Evolutionary conservation across 1,140 invertebrate species (phyloP), one percentile per base, ranked within the genome.

Genomic region (Leptopilina boulardi): DNA sequence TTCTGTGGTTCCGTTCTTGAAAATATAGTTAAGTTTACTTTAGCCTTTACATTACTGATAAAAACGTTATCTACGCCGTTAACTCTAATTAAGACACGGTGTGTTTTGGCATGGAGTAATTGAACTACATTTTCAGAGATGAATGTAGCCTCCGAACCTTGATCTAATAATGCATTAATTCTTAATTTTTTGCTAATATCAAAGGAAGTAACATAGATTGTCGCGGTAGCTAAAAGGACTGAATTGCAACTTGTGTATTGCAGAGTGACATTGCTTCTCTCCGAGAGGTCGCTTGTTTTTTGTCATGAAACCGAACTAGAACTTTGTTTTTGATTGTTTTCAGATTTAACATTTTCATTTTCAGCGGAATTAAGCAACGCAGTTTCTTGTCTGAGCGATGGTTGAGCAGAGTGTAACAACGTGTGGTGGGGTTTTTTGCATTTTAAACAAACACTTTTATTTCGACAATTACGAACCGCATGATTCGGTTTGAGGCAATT

Each of bases 111-210:
- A 51, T 19, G 56, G 21, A 73, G 66, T 5, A 72, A 15, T 1
- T 34, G 23, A n/a, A 23, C 77, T 18, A 26, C 44, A 9, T 73
- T 59, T 19, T 78, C 56, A 0, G 77, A 34, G 2, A 78, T 15
- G 13, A 72, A 78, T 13, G 77, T 42, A 21, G 70, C 73, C 23
- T 78, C 66, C 0, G 73, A 78, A 11, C 77, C 71, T 26, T 77
- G 76, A 19, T 77, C 76, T 51, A 77, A 74, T n/a, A n/a, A n/a
- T n/a, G n/a, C n/a, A n/a, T n/a, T n/a, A n/a, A n/a, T n/a, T n/a
- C n/a, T n/a, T n/a, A n/a, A n/a, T n/a, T n/a, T n/a, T n/a, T n/a
- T n/a, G n/a, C n/a, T n/a, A n/a, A n/a, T n/a, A n/a, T n/a, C n/a
- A n/a, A n/a, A n/a, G n/a, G n/a, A n/a, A n/a, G n/a, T n/a, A n/a